These are phyloP conservation scores for Catharus ustulatus DNA, from an alignment of 2,797 vertebrate species.

Conservation along the genomic window DNA sequence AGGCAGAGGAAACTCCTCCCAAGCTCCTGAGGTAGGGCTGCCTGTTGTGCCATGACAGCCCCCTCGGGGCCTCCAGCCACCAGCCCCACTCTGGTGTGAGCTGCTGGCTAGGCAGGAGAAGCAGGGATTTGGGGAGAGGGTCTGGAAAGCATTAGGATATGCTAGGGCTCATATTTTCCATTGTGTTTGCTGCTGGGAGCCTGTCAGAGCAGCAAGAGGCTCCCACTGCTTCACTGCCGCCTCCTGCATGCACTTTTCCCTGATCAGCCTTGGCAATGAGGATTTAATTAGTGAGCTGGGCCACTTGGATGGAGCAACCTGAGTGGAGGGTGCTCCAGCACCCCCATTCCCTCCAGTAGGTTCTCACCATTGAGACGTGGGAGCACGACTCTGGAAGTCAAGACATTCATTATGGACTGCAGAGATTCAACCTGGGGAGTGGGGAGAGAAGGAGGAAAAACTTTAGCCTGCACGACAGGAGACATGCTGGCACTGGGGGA, in stretches of 20 bases:
- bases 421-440: slow-evolving; percentile 53
- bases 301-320: rapidly evolving
- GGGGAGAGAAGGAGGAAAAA: rapidly evolving
- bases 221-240: rapidly evolving
- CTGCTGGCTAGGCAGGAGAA: neutral
- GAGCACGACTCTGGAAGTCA: slow-evolving; percentile 40
- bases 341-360: too few species aligned
- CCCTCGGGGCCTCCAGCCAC: rapidly evolving
- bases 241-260: neutral
- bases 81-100: neutral
- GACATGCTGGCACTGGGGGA: too few species aligned
- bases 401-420: slow-evolving; percentile 64
- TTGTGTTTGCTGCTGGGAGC: neutral
- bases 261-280: neutral
- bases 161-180: neutral
- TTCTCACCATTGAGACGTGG: slow-evolving; percentile 71
- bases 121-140: neutral
- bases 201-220: neutral
- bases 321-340: neutral
- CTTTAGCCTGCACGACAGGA: neutral
- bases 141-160: neutral
- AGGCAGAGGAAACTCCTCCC: neutral
- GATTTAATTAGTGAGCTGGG: neutral
- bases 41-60: rapidly evolving
- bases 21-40: neutral